phyloP scores from a whole-genome alignment of 2,113 vertebrate genomes.

The Arvicanthis niloticus region DNA sequence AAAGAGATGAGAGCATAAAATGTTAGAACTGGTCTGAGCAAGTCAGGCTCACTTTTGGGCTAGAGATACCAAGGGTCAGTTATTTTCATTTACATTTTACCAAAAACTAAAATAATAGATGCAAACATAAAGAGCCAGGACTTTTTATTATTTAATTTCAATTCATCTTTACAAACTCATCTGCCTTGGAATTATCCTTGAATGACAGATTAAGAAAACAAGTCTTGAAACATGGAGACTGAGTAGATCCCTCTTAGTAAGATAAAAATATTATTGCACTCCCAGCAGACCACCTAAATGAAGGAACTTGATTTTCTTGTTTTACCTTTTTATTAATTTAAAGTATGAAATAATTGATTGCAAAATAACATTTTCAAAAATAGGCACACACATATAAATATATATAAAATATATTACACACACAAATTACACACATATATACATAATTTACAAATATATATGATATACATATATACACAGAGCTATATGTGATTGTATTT shows the following conservation, averaged over 20 bases:
- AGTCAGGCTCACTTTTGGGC: too few species aligned
- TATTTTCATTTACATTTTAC: background rate
- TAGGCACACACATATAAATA: background rate
- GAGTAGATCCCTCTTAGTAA: background rate
- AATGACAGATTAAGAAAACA: background rate
- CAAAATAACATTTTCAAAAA: background rate
- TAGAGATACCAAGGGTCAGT: background rate
- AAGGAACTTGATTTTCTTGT: background rate
- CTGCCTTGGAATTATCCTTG: background rate
- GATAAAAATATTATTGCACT: background rate
- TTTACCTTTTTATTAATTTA: background rate
- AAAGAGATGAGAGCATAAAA: background rate
- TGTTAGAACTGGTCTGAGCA: background rate
- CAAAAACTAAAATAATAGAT: background rate
- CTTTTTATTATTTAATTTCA: background rate
- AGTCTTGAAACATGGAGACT: background rate
- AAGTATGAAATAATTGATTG: background rate
- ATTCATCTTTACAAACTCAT: background rate
- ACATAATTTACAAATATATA: too few species aligned
- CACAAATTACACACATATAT: too few species aligned
- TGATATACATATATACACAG: background rate
- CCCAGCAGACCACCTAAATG: background rate
- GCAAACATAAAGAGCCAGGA: background rate
- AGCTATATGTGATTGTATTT: too few species aligned
- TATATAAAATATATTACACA: too few species aligned